Evolutionary conservation across 2,113 vertebrate genomes (phyloP).

Genomic region (Hipposideros armiger): DNA sequence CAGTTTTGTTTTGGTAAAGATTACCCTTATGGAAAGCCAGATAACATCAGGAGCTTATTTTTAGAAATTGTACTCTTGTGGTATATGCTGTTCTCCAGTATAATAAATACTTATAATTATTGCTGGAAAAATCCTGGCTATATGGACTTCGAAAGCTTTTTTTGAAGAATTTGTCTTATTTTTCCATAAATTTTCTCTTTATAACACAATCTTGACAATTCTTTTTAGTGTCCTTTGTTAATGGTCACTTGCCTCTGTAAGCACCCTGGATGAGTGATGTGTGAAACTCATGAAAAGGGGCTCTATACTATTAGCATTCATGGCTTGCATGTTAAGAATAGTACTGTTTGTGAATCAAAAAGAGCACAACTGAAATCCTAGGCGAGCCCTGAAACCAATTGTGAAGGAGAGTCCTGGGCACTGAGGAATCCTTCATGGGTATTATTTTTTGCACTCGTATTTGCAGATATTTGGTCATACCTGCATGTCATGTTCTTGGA

Average conservation of each 20-base stretch:
- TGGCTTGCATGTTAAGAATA: not conserved
- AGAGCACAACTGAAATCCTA: not conserved
- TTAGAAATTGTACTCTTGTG: not conserved
- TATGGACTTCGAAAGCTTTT: not conserved
- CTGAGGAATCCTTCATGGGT: not conserved
- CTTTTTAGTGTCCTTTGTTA: not conserved
- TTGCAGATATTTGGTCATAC: not conserved
- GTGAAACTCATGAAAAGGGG: not conserved
- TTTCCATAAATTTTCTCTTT: slow-evolving; percentile 2
- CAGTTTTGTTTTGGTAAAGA: not conserved
- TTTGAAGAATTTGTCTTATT: not conserved
- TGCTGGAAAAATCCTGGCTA: slow-evolving; percentile 37
- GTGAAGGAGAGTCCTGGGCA: not conserved
- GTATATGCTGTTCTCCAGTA: not conserved
- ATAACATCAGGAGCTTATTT: not conserved
- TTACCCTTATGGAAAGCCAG: not conserved
- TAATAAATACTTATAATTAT: not conserved
- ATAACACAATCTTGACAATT: not conserved
- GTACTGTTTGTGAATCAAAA: not conserved
- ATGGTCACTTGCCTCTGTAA: not conserved
- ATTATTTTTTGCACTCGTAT: not conserved
- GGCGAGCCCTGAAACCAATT: not conserved
- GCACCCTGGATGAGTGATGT: not conserved
- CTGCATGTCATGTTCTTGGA: not conserved
- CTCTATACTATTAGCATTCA: not conserved